Percentiles rank a stretch among this genome's conserved stretches.
These are phyloP conservation scores for Aphodius sticticus DNA, from an alignment of 2,888 invertebrate genomes.

Conservation along the genomic window DNA sequence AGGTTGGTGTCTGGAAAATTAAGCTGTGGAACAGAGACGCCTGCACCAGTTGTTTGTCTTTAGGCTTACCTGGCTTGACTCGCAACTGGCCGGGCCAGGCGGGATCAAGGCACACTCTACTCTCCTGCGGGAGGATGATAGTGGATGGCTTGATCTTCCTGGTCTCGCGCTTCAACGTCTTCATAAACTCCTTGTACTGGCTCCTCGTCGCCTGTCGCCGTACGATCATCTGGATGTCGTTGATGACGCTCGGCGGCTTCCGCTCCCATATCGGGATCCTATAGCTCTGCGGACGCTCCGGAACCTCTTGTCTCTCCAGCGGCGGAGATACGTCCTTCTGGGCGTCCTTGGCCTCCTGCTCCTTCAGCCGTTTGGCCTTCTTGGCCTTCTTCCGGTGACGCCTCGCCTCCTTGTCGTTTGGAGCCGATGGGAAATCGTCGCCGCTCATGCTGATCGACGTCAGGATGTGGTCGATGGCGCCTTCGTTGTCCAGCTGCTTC, in stretches of 20 bases:
- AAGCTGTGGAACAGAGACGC: neutral
- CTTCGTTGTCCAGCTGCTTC: slow-evolving; percentile 8
- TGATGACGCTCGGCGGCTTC: slow-evolving; percentile 34
- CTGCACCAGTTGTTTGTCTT: neutral
- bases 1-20: neutral
- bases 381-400: neutral
- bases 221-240: slow-evolving; percentile 35
- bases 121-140: slow-evolving; percentile 11
- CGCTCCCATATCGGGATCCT: slow-evolving; percentile 35
- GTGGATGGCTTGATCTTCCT: slow-evolving; percentile 12
- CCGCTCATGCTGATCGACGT: slow-evolving; percentile 10
- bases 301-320: neutral
- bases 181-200: slow-evolving; percentile 34
- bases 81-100: neutral
- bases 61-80: neutral
- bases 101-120: neutral
- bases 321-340: neutral
- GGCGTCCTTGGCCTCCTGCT: neutral
- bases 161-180: slow-evolving; percentile 28
- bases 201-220: slow-evolving; percentile 35
- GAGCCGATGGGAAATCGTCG: neutral
- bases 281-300: neutral
- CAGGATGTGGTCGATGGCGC: neutral
- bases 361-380: neutral
- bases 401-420: neutral